Conservation (phyloP, 2,113 vertebrate genomes). For the Vireo altiloquus region DNA sequence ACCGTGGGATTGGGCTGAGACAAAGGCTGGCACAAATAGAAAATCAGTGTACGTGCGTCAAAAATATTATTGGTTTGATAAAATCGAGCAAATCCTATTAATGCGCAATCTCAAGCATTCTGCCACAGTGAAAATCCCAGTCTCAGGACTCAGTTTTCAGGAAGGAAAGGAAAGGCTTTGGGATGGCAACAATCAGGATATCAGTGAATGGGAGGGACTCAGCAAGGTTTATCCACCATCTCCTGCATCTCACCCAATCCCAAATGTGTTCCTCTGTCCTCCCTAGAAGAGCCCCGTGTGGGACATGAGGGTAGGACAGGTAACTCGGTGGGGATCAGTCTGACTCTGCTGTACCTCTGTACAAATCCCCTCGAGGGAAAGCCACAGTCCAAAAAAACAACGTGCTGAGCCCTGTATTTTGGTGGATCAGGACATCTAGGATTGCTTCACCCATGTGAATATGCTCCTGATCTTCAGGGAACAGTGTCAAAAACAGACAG, state of each 20-base stretch:
- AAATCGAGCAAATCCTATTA: neutral
- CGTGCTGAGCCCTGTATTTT: neutral
- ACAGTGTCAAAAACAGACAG: neutral
- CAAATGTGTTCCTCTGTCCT: neutral
- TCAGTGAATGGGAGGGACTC: neutral
- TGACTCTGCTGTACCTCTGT: neutral
- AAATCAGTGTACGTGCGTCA: neutral
- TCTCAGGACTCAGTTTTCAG: neutral
- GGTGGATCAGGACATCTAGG: neutral
- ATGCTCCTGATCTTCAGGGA: neutral
- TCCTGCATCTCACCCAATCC: neutral
- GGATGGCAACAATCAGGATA: neutral
- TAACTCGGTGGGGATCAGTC: rapidly evolving
- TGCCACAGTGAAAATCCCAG: rapidly evolving
- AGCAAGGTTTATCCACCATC: neutral
- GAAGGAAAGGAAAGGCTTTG: neutral
- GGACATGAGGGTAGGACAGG: neutral
- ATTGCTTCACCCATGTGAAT: neutral
- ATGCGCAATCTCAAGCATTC: neutral
- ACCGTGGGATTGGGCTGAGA: neutral
- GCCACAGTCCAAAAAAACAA: neutral
- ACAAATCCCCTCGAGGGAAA: neutral
- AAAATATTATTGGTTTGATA: neutral
- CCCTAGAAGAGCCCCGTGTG: neutral
- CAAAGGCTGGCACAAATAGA: neutral